Base-by-base conservation (phyloP, 2,797 vertebrate species). In the Melanotaenia pygmaea region DNA sequence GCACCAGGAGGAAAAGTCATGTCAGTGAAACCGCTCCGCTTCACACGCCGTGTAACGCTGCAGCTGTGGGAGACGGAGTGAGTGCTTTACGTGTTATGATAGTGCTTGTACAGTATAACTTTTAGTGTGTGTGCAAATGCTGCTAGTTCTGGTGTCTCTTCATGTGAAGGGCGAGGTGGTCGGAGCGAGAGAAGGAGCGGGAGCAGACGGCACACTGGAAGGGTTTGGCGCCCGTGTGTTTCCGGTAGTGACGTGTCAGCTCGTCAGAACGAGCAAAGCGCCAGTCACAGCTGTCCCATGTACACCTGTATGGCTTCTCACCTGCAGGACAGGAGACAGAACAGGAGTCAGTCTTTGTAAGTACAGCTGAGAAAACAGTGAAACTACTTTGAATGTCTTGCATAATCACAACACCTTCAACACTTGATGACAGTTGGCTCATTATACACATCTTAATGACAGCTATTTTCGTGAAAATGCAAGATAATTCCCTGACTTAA, bases 211-310 rank as follows among this genome's bases (percentile, higher is more conserved):
- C 94, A 1, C 98, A 99, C 94, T 98, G 97, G 94, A 99, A 99
- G 54, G 98, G 98, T 89, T 99, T 99, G 74, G 98, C 97, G 1
- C 98, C 98, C 0, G 98, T 99, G 94, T 99, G 98, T 88, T 99
- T 99, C 79, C 98, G 91, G 94, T 96, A 99, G 84, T 99, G 98
- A 66, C 98, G 97, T 0, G 98, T 99, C 80, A 99, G 93, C 91
- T 99, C 98, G 0, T 99, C 98, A 0, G 98, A 99, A 45, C 98
- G 96, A 0, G 98, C 98, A 0, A 99, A 99, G 34, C 98, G 94
- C 98, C 98, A 99, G 94, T 99, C 97, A 0, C 98, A 99, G 89
- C 97, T 96, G 67, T 99, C 98, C 98, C 98, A 99, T 1, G 96
- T 97, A 84, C 98, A 99, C 89, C 96, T 96, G 94, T 99, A 99